Conservation (phyloP, 2,888 invertebrate species). For the Drosophila maculinotata region DNA sequence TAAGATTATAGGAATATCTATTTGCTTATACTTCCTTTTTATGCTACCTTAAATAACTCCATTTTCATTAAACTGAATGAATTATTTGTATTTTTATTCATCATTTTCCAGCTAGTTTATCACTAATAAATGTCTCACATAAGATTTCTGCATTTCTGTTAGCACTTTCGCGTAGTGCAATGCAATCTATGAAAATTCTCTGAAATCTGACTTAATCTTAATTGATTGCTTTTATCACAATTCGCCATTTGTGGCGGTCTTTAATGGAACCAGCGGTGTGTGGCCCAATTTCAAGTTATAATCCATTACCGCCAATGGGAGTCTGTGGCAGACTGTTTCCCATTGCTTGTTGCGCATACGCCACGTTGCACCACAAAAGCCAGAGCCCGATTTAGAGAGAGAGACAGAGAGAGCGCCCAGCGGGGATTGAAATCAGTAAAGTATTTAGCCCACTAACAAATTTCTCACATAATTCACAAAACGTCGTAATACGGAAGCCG, state of each 20-base stretch:
- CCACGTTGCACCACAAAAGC: slow-evolving; percentile 9
- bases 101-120: neutral
- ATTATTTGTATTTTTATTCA: neutral
- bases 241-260: slow-evolving; percentile 40
- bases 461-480: slow-evolving; percentile 79
- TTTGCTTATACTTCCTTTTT: neutral
- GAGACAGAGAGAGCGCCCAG: neutral
- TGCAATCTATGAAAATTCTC: slow-evolving; percentile 3
- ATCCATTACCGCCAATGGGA: neutral
- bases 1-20: neutral
- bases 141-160: slow-evolving; percentile 12
- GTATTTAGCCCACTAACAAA: slow-evolving; percentile 69
- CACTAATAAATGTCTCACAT: neutral
- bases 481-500: slow-evolving; percentile 81
- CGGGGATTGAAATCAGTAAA: slow-evolving; percentile 49
- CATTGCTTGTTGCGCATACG: slow-evolving; percentile 25
- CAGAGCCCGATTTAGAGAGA: neutral
- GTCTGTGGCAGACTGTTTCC: neutral
- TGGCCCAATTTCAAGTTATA: slow-evolving; percentile 32
- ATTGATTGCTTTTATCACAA: slow-evolving; percentile 39
- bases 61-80: neutral
- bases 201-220: slow-evolving; percentile 31
- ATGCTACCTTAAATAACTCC: too few relatives aligned
- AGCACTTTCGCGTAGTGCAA: slow-evolving; percentile 24
- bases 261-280: slow-evolving; percentile 25